A percentile compares a stretch with the other conserved stretches of the same genome.
Evolutionary conservation across 2,888 invertebrate genomes (phyloP).

Genomic region (Polietes domitor): DNA sequence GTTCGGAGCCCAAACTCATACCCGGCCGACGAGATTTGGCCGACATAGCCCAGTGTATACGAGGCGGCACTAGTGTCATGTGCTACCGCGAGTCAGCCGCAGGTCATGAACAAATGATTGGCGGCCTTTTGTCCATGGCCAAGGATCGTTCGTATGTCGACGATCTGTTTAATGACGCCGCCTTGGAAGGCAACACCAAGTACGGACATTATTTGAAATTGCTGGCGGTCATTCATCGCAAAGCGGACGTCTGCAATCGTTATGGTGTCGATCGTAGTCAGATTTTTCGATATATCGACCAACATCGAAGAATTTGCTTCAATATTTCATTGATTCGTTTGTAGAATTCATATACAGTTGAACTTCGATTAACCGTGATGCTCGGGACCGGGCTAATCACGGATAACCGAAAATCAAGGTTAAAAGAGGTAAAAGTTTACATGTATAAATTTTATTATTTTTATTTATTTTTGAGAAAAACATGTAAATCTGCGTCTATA

Average conservation of each 20-base stretch:
- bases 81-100: background rate
- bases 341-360: no score
- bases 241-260: constrained; percentile 55
- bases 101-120: constrained; percentile 46
- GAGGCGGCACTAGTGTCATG: constrained; percentile 46
- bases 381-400: no score
- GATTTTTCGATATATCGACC: no score
- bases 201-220: constrained; percentile 49
- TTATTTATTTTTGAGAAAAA: no score
- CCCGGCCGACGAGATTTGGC: constrained; percentile 28
- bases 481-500: no score
- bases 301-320: no score
- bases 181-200: constrained; percentile 44
- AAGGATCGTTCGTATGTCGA: constrained; percentile 43
- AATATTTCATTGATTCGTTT: no score
- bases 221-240: constrained; percentile 31
- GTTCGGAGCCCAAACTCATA: constrained; percentile 44
- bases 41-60: constrained; percentile 46
- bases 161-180: constrained; percentile 25
- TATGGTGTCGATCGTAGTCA: constrained; percentile 61
- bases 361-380: no score
- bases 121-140: constrained; percentile 39
- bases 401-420: no score
- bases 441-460: no score
- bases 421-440: no score